Evolutionary conservation across 2,888 invertebrate species (phyloP).

Genomic region (Melieria crassipennis): DNA sequence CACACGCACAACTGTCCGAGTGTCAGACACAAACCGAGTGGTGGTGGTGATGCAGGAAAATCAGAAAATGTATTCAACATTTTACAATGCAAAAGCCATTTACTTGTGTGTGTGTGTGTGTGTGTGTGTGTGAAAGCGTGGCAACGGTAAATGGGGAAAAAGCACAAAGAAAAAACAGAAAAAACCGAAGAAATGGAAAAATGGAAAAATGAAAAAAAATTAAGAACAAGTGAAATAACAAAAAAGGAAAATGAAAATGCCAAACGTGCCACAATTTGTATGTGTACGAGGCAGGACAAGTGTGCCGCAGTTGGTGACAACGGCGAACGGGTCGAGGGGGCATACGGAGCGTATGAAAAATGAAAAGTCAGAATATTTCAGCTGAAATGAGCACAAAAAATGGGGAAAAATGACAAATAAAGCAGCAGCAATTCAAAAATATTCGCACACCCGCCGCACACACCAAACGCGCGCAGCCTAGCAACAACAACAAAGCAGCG

Average conservation of each 20-base stretch:
- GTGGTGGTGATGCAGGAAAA: slow-evolving; percentile 1
- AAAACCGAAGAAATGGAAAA: slow-evolving; percentile 26
- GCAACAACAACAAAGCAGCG: background rate
- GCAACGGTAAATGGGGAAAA: slow-evolving; percentile 1
- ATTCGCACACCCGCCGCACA: too few relatives aligned
- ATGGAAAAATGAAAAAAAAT: slow-evolving; percentile 17
- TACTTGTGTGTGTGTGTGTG: background rate
- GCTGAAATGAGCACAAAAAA: too few relatives aligned
- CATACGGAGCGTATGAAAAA: slow-evolving; percentile 50
- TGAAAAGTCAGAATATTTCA: slow-evolving; percentile 52
- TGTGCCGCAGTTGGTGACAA: background rate
- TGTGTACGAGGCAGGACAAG: background rate
- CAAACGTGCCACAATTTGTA: slow-evolving; percentile 28
- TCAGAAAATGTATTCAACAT: slow-evolving; percentile 37
- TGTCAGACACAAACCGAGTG: background rate
- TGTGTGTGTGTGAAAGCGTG: too few relatives aligned
- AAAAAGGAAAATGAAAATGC: slow-evolving; percentile 7
- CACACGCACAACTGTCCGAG: background rate
- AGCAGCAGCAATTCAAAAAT: too few relatives aligned
- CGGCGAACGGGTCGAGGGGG: slow-evolving; percentile 39
- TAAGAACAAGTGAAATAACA: background rate
- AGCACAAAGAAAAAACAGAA: slow-evolving; percentile 34
- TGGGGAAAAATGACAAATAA: background rate
- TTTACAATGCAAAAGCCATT: slow-evolving; percentile 40
- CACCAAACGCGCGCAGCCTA: too few relatives aligned